A percentile compares a stretch with the other conserved stretches of the same genome.
Evolutionary conservation across 2,113 vertebrate species (phyloP).

Genomic region (Stictonetta naevosa): DNA sequence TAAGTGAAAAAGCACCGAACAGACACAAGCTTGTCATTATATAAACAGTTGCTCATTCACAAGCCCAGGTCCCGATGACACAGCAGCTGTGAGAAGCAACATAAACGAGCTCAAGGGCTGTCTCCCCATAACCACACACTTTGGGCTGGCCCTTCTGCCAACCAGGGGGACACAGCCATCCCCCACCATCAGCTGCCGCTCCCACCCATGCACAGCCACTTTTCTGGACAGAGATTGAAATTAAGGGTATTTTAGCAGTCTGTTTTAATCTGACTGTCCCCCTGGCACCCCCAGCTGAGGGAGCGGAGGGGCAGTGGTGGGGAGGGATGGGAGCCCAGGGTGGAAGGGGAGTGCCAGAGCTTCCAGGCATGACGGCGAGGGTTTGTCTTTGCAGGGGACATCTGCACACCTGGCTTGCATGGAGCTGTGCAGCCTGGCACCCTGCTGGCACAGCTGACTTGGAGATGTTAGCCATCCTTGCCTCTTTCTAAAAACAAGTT

Average conservation of each 20-base stretch:
- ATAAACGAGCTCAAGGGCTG: fast-evolving
- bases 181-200: fast-evolving
- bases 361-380: background rate
- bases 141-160: background rate
- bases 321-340: fast-evolving
- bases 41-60: background rate
- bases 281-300: fast-evolving
- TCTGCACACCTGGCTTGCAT: background rate
- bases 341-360: background rate
- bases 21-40: background rate
- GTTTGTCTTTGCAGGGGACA: background rate
- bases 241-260: background rate
- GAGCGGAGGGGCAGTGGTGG: background rate
- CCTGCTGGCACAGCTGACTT: background rate
- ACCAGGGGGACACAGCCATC: background rate
- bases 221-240: background rate
- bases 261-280: background rate
- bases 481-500: background rate
- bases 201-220: fast-evolving
- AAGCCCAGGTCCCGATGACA: background rate
- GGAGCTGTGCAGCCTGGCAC: background rate
- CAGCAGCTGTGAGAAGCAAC: background rate
- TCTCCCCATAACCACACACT: fast-evolving
- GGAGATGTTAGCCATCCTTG: background rate
- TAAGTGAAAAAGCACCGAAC: background rate